phyloP scores from a whole-genome alignment of 2,113 vertebrate genomes.

The Rutilus rutilus region DNA sequence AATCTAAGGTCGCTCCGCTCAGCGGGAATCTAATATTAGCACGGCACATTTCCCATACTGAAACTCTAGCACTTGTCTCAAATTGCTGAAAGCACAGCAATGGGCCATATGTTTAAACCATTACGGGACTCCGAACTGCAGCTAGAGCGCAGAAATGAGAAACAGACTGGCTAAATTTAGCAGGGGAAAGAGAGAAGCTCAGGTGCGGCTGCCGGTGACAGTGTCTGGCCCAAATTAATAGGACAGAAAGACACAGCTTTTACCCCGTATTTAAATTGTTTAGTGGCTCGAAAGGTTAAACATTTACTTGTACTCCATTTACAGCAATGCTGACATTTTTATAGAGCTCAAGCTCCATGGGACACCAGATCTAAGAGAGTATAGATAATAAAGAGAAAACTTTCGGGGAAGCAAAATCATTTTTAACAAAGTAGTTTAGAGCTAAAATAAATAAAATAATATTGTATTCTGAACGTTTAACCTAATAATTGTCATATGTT shows the following conservation, averaged over 20 bases:
- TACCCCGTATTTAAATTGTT: background rate
- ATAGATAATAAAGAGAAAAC: background rate
- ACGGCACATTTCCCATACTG: slow-evolving; percentile 75
- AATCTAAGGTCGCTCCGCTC: slow-evolving; percentile 59
- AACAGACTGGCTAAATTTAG: slow-evolving; percentile 19
- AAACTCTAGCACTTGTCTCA: slow-evolving; percentile 73
- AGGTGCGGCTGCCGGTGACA: slow-evolving; percentile 25
- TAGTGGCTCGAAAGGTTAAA: slow-evolving; percentile 27
- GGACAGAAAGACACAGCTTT: slow-evolving; percentile 23
- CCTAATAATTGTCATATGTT: too few species aligned
- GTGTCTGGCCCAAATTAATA: background rate
- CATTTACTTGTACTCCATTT: slow-evolving; percentile 33
- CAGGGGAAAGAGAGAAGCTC: slow-evolving; percentile 19
- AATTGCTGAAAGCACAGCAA: slow-evolving; percentile 72
- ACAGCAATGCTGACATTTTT: slow-evolving; percentile 13
- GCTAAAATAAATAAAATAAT: background rate
- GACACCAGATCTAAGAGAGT: background rate
- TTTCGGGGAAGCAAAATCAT: background rate
- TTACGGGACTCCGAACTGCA: slow-evolving; percentile 45
- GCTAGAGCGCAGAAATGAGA: slow-evolving; percentile 13
- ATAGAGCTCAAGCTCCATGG: background rate
- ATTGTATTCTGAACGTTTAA: too few species aligned
- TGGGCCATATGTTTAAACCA: slow-evolving; percentile 68
- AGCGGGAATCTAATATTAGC: slow-evolving; percentile 82
- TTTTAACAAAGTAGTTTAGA: too few species aligned